Evolutionary conservation across 2,113 vertebrate species (phyloP).

Genomic region (Pterophyllum scalare): DNA sequence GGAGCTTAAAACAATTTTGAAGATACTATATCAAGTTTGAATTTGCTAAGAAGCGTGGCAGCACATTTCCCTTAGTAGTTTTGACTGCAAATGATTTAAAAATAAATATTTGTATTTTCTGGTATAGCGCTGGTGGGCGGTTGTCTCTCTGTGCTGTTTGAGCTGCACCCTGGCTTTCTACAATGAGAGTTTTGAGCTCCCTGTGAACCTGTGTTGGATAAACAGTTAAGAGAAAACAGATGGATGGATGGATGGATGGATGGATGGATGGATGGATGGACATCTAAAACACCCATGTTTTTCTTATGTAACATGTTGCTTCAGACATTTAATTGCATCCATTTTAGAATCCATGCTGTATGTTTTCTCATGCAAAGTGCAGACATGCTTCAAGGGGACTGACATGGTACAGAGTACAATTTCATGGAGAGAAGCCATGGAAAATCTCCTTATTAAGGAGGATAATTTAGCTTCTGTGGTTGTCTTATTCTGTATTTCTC

Average conservation of each 20-base stretch:
- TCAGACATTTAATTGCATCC: slow-evolving; percentile 57
- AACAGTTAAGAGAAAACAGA: neutral
- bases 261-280: neutral
- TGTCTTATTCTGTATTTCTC: slow-evolving; percentile 42
- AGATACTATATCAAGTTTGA: no score
- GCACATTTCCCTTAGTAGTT: no score
- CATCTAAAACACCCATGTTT: neutral
- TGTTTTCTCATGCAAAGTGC: neutral
- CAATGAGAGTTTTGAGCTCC: neutral
- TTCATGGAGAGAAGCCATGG: slow-evolving; percentile 52
- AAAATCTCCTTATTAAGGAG: slow-evolving; percentile 59
- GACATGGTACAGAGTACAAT: slow-evolving; percentile 21
- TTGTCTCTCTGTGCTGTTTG: no score
- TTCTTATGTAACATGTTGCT: slow-evolving; percentile 36
- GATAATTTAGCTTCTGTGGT: slow-evolving; percentile 59
- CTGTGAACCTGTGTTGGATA: neutral
- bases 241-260: neutral
- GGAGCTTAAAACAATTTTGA: no score
- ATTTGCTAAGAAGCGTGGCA: no score
- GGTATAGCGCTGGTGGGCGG: neutral
- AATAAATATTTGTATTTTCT: neutral
- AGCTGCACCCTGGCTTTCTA: no score
- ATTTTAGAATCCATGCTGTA: slow-evolving; percentile 44
- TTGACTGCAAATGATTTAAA: neutral
- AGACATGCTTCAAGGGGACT: slow-evolving; percentile 40